Percentiles rank a stretch among this genome's conserved stretches.
Conservation (phyloP, 2,113 vertebrate genomes). For the Hippotragus niger region DNA sequence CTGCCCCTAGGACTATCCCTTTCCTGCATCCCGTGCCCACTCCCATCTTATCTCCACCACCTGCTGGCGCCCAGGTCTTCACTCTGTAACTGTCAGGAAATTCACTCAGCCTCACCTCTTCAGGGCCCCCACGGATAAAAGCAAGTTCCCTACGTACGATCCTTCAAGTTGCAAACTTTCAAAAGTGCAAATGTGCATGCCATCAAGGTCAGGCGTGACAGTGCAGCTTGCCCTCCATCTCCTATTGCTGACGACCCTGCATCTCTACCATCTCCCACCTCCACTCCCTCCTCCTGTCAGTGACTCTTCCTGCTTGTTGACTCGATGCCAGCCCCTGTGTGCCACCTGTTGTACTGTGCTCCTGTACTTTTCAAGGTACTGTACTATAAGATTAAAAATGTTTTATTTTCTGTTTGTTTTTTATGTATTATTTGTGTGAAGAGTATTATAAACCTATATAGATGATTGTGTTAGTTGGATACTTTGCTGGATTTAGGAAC, state of each 20-base stretch:
- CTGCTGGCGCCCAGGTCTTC: neutral
- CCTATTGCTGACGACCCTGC: neutral
- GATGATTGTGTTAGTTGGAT: neutral
- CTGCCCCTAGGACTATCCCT: neutral
- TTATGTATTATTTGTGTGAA: neutral
- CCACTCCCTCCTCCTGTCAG: neutral
- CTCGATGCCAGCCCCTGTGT: neutral
- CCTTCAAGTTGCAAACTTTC: neutral
- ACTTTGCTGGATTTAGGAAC: neutral
- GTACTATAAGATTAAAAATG: neutral
- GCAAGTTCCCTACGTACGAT: neutral
- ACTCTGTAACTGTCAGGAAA: neutral
- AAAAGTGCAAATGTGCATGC: neutral
- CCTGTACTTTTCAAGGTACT: neutral
- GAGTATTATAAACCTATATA: neutral
- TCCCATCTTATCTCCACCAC: neutral
- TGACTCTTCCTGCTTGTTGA: neutral
- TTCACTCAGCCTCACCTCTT: neutral
- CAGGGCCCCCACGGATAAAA: neutral
- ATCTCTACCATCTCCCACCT: neutral
- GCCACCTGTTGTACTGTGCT: neutral
- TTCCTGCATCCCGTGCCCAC: neutral
- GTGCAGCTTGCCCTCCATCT: neutral
- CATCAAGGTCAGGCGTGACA: rapidly evolving
- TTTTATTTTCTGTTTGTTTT: neutral